These are phyloP conservation scores for Sarcophaga bullata DNA, from an alignment of 1,140 invertebrate genomes.

Conservation along the genomic window DNA sequence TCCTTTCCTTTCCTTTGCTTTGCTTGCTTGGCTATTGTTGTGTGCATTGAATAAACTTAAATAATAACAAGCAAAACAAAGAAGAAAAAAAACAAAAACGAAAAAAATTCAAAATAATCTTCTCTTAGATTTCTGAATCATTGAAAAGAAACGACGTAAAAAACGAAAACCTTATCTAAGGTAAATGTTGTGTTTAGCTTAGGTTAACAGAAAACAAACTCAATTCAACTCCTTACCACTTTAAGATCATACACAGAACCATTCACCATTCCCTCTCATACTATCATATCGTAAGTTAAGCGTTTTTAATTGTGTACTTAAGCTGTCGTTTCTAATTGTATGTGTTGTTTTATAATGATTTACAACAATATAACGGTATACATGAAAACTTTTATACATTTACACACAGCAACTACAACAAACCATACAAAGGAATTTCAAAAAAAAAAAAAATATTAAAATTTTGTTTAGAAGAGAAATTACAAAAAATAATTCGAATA, in stretches of 20 bases:
- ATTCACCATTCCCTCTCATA: background rate
- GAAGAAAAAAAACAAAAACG: too few species aligned
- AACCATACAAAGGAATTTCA: slow-evolving; percentile 38
- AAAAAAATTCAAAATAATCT: slow-evolving; percentile 29
- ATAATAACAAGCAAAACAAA: too few species aligned
- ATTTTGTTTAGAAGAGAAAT: too few species aligned
- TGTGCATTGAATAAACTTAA: too few species aligned
- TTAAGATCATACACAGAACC: background rate
- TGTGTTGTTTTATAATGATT: too few species aligned
- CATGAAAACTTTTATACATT: background rate
- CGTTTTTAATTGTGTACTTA: slow-evolving; percentile 12
- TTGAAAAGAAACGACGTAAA: slow-evolving; percentile 45
- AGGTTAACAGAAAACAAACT: background rate
- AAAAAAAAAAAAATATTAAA: background rate
- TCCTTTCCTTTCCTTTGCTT: too few species aligned
- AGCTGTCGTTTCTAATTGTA: too few species aligned
- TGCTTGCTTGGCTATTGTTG: background rate
- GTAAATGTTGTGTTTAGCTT: slow-evolving; percentile 33
- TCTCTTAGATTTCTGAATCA: slow-evolving; percentile 34
- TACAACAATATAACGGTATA: too few species aligned
- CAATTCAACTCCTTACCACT: background rate
- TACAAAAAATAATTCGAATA: slow-evolving; percentile 11
- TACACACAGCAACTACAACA: too few species aligned
- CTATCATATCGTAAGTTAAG: background rate
- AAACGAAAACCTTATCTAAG: slow-evolving; percentile 44